A percentile compares a stretch with the other conserved stretches of the same genome.
Evolutionary conservation across 2,113 vertebrate species (phyloP).

Genomic region (Phoxinus phoxinus): DNA sequence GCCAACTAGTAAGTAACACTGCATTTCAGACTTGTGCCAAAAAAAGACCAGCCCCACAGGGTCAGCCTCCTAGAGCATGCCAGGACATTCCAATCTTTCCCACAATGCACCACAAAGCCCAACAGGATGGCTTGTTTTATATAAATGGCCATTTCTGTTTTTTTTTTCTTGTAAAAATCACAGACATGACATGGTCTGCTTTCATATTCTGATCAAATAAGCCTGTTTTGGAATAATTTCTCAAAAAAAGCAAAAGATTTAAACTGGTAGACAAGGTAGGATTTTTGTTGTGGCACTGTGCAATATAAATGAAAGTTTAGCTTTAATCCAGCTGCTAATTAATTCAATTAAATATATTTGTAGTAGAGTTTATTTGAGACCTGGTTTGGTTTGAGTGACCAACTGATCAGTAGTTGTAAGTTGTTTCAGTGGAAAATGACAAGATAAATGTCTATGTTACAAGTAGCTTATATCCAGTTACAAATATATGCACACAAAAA

Average conservation of each 20-base stretch:
- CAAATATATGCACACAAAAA: too few species aligned
- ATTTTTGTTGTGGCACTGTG: not conserved
- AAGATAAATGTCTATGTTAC: too few species aligned
- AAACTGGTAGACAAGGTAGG: not conserved
- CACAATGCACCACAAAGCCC: not conserved
- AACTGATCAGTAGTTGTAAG: too few species aligned
- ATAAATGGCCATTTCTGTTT: slow-evolving; percentile 39
- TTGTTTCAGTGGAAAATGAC: too few species aligned
- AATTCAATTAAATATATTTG: not conserved
- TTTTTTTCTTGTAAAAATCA: slow-evolving; percentile 31
- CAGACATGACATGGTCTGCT: slow-evolving; percentile 16
- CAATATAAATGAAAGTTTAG: not conserved
- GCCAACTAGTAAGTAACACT: slow-evolving; percentile 33
- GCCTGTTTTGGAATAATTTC: not conserved
- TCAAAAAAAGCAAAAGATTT: not conserved
- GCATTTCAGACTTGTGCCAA: slow-evolving; percentile 47
- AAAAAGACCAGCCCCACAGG: slow-evolving; percentile 57
- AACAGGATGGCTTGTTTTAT: slow-evolving; percentile 1
- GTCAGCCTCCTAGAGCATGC: slow-evolving; percentile 57
- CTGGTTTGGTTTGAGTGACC: too few species aligned
- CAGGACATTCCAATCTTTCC: slow-evolving; percentile 5
- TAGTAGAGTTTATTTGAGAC: not conserved
- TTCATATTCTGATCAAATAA: slow-evolving; percentile 34
- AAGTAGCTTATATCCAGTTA: too few species aligned
- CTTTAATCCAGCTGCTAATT: not conserved